Evolutionary conservation across 2,797 vertebrate genomes (phyloP).

Genomic region (Labeo calbasu): DNA sequence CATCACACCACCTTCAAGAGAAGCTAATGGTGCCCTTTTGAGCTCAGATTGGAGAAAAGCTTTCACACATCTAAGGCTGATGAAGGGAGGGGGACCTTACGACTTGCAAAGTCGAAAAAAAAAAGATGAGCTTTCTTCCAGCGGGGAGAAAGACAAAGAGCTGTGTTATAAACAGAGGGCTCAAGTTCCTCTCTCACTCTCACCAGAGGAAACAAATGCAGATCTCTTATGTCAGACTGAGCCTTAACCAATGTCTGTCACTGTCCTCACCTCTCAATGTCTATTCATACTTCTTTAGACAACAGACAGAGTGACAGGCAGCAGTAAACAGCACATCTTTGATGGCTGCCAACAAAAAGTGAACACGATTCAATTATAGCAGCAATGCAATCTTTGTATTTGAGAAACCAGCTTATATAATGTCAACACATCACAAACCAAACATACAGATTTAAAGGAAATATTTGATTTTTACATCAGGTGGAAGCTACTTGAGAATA

Average conservation of each 20-base stretch:
- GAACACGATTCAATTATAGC: not conserved
- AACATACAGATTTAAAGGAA: not conserved
- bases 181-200: conserved; percentile 41
- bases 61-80: conserved; percentile 45
- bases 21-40: conserved; percentile 33
- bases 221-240: conserved; percentile 51
- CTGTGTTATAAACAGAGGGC: conserved; percentile 28
- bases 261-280: conserved; percentile 40
- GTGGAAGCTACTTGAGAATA: not conserved
- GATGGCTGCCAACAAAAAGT: not conserved
- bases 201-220: conserved; percentile 45
- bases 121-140: conserved; percentile 37
- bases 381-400: not conserved
- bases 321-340: conserved; percentile 9
- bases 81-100: conserved; percentile 30
- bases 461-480: not conserved
- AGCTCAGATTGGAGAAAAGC: conserved; percentile 38
- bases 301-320: not conserved
- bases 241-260: conserved; percentile 46
- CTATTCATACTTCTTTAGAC: conserved; percentile 37
- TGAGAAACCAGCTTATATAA: not conserved
- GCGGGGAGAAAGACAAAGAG: conserved; percentile 18
- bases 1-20: conserved; percentile 44
- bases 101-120: conserved; percentile 13
- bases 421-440: not conserved